phyloP scores from a whole-genome alignment of 2,888 invertebrate genomes.

The Dendrolimus houi region DNA sequence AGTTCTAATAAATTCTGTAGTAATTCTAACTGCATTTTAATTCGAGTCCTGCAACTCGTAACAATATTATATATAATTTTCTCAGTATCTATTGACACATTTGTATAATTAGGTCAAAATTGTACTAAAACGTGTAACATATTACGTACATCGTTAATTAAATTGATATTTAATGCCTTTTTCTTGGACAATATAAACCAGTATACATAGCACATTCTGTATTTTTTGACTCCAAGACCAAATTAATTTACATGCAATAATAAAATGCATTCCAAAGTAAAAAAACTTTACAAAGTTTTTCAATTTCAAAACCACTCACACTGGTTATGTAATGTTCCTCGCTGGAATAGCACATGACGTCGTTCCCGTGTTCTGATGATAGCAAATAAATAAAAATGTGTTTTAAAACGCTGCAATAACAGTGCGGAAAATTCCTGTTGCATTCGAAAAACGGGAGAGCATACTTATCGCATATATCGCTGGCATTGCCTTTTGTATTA shows the following conservation, averaged over 20 bases:
- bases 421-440: not conserved
- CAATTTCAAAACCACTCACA: slow-evolving; percentile 21
- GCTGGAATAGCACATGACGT: slow-evolving; percentile 37
- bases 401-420: not conserved
- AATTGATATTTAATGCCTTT: no score
- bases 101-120: no score
- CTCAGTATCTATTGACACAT: no score
- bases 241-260: no score
- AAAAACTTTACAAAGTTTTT: not conserved
- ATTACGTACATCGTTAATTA: no score
- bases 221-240: not conserved
- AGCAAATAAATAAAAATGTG: not conserved
- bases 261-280: not conserved
- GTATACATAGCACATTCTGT: no score
- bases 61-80: no score
- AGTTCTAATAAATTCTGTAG: no score
- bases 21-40: no score
- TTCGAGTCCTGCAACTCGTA: no score
- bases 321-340: slow-evolving; percentile 33
- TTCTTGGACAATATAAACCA: no score
- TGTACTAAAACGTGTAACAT: no score
- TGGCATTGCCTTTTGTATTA: slow-evolving; percentile 26
- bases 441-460: slow-evolving; percentile 8
- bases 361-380: slow-evolving; percentile 27
- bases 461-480: slow-evolving; percentile 25